Evolutionary conservation across 1,140 invertebrate genomes (phyloP).

Genomic region (Arion vulgaris): DNA sequence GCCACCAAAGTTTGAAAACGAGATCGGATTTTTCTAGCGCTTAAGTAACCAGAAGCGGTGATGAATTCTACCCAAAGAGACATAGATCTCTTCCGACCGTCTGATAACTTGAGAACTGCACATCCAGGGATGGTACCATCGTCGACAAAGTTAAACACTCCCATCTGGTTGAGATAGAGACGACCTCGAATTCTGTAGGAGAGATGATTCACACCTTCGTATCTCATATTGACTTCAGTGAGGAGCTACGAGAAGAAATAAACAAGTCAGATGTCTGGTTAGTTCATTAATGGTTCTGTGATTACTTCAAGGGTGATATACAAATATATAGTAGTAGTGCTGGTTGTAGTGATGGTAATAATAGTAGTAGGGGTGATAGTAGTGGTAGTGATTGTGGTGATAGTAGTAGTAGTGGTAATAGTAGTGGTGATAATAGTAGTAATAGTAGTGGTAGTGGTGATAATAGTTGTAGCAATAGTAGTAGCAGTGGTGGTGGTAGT

Average conservation of each 20-base stretch:
- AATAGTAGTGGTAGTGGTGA: no score
- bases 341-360: no score
- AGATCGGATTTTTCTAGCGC: constrained; percentile 92
- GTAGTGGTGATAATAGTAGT: no score
- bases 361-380: no score
- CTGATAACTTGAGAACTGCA: constrained; percentile 92
- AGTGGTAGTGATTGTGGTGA: no score
- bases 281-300: no score
- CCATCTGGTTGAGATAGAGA: constrained; percentile 95
- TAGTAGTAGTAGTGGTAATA: no score
- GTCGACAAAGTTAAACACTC: constrained; percentile 95
- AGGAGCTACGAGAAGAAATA: constrained; percentile 20
- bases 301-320: no score
- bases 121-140: constrained; percentile 93
- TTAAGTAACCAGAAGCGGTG: constrained; percentile 93
- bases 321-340: no score
- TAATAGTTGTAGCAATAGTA: no score
- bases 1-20: constrained; percentile 94
- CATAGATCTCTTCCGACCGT: constrained; percentile 95
- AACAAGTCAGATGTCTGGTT: no score
- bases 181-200: constrained; percentile 96
- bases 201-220: constrained; percentile 77
- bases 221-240: constrained; percentile 47
- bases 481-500: no score
- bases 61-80: constrained; percentile 98